Evolutionary conservation across 2,797 vertebrate genomes (phyloP).

Genomic region (Xiphophorus birchmanni): DNA sequence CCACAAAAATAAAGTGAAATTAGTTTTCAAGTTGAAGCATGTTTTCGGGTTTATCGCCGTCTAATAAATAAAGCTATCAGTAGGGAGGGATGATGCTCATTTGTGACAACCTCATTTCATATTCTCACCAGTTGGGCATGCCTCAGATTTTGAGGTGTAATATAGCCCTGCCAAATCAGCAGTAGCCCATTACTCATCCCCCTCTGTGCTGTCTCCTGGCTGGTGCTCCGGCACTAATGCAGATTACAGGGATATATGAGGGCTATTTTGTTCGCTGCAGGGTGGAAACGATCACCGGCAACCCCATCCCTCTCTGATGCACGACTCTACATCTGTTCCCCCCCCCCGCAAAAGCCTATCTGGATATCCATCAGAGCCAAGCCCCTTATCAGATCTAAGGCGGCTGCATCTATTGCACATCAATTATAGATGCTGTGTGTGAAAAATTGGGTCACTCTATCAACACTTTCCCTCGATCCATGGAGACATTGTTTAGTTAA

Average conservation of each 20-base stretch:
- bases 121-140: conserved; percentile 69
- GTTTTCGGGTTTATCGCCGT: conserved; percentile 16
- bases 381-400: conserved; percentile 68
- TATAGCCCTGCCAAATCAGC: conserved; percentile 77
- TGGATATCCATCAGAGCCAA: conserved; percentile 73
- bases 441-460: conserved; percentile 67
- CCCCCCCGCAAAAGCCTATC: conserved; percentile 59
- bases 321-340: conserved; percentile 76
- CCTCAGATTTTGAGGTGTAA: conserved; percentile 75
- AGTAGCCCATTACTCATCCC: conserved; percentile 77
- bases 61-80: conserved; percentile 43
- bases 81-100: conserved; percentile 49
- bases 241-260: conserved; percentile 83
- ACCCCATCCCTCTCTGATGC: conserved; percentile 75
- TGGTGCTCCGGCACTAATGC: conserved; percentile 76
- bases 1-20: conserved; percentile 2
- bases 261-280: conserved; percentile 82
- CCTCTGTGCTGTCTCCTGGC: conserved; percentile 77
- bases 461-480: conserved; percentile 47
- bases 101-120: conserved; percentile 73
- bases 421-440: conserved; percentile 73
- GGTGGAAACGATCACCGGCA: conserved; percentile 78
- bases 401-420: conserved; percentile 64
- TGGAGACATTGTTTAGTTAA: conserved; percentile 67
- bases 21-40: conserved; percentile 20